These are phyloP conservation scores for Trichogramma evanescens DNA, from an alignment of 2,888 invertebrate genomes.

Conservation along the genomic window DNA sequence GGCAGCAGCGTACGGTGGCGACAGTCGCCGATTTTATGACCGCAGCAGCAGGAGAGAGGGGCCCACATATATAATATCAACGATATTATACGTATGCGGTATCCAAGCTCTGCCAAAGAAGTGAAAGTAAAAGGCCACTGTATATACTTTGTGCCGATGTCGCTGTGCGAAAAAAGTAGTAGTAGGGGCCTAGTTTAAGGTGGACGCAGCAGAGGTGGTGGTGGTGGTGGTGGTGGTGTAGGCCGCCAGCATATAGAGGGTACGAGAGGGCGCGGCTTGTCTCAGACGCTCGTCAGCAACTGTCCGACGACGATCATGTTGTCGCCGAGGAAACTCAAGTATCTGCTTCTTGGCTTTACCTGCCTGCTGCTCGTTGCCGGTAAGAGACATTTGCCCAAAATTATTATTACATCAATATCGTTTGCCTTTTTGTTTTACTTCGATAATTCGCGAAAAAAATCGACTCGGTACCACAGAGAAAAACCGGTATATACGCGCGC, in stretches of 20 bases:
- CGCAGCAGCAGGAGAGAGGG: too few relatives aligned
- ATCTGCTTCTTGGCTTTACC: slow-evolving; percentile 37
- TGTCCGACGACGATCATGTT: slow-evolving; percentile 40
- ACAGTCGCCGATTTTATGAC: too few relatives aligned
- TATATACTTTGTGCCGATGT: too few relatives aligned
- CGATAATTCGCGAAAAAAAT: background rate
- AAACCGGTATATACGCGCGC: background rate
- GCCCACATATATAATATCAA: too few relatives aligned
- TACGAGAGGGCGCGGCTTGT: slow-evolving; percentile 47
- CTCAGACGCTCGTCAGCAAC: slow-evolving; percentile 44
- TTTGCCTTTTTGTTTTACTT: background rate
- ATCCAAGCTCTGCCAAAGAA: too few relatives aligned
- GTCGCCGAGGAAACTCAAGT: slow-evolving; percentile 34
- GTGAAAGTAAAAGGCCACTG: too few relatives aligned
- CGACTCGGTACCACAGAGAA: background rate
- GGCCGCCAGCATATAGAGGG: slow-evolving; percentile 46
- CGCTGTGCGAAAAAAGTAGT: too few relatives aligned
- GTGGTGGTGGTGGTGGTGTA: slow-evolving; percentile 35
- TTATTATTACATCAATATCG: background rate
- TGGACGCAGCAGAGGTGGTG: too few relatives aligned
- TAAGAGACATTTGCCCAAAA: slow-evolving; percentile 26
- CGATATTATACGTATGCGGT: too few relatives aligned
- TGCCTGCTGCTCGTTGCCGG: slow-evolving; percentile 41
- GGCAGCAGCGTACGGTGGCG: slow-evolving; percentile 17
- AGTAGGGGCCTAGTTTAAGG: too few relatives aligned